Evolutionary conservation across 2,113 vertebrate species (phyloP), one percentile per base, ranked within the genome.

Genomic region (Erythrolamprus reginae): DNA sequence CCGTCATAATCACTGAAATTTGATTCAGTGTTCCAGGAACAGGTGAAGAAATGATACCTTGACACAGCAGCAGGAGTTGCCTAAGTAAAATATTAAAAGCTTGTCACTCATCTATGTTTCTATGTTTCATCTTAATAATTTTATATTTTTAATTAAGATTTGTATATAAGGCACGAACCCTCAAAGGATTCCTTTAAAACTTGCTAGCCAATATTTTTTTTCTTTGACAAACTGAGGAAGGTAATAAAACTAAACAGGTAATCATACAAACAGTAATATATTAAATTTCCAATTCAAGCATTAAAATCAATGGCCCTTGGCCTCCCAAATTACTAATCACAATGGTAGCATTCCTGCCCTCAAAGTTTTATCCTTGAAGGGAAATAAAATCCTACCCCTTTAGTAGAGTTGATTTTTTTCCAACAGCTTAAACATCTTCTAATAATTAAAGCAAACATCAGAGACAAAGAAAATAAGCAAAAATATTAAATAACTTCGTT

Each of bases 11-110:
- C 53, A 97, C 95, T 15, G 95, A 97, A 96, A 99, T 97, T 89
- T 97, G 97, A 90, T 95, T 95, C 93, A 98, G 93, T 50, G 96
- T 97, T 93, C 97, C 98, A 92, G 97, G 92, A 51, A 97, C 95
- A 92, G 98, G 98, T 82, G 97, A 97, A 85, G 97, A 97, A 93
- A 99, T 93, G 90, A 98, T 3, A 24, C 98, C 98, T 91, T 97
- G 92, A 89, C 97, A 90, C 26, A 98, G 94, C 95, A 97, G 94
- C 82, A 99, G 89, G 91, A 99, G 93, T 12, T 98, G 95, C 89
- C 98, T 99, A 92, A 89, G 92, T 89, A 12, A 95, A 93, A 55
- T 86, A 23, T 92, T 82, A 3, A 55, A 24, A 77, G 45, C 13
- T 61, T 92, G 88, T 2, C 0, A 90, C 10, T 0, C 33, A 24